phyloP scores from a whole-genome alignment of 2,888 invertebrate genomes.

The Heliconius charithonia region DNA sequence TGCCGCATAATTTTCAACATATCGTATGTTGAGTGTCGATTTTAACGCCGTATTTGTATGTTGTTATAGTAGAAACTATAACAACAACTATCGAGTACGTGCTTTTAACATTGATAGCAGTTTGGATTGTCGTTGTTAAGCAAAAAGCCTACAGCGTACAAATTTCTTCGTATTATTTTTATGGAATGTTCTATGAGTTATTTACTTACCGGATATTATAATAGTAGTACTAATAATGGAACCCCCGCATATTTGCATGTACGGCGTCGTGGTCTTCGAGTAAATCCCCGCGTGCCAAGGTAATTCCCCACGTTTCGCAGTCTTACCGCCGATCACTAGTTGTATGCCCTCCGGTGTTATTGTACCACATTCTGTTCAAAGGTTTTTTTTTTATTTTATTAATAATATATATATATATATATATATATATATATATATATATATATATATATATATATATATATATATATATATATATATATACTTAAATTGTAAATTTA shows the following conservation, averaged over 20 bases:
- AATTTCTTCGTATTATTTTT: background rate
- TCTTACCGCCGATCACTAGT: constrained; percentile 68
- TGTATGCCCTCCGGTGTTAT: constrained; percentile 55
- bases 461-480: background rate
- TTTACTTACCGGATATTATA: constrained; percentile 52
- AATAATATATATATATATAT: no score
- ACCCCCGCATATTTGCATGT: constrained; percentile 77
- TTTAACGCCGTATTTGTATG: background rate
- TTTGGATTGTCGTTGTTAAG: no score
- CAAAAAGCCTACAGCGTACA: no score
- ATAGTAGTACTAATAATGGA: constrained; percentile 62
- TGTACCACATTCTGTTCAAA: constrained; percentile 59
- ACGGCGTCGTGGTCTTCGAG: constrained; percentile 56
- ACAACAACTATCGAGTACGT: background rate
- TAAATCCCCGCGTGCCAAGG: constrained; percentile 82
- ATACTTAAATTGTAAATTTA: no score
- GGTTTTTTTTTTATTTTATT: constrained; percentile 14
- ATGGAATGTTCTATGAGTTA: background rate
- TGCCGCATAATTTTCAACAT: no score
- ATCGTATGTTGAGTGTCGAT: no score
- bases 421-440: background rate
- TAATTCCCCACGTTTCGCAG: constrained; percentile 54
- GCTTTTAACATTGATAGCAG: background rate
- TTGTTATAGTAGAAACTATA: background rate
- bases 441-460: background rate